Evolutionary conservation across 2,797 vertebrate genomes (phyloP), one percentile per base, ranked within the genome.

Genomic region (Odontamblyopus lacepedii): DNA sequence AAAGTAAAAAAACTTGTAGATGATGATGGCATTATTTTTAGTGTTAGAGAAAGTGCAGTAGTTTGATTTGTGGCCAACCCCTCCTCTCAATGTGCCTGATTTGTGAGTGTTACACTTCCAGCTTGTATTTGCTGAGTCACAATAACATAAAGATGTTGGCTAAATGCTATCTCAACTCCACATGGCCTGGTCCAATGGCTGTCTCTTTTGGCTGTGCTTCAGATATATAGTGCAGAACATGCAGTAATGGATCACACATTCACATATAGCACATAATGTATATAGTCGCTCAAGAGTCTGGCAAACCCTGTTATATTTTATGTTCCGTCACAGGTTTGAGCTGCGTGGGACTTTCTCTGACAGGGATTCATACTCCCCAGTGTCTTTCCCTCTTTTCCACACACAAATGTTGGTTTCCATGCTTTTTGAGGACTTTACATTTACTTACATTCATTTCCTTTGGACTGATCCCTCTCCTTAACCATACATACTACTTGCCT

Each of bases 231-330:
- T 55, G 44, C 60, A 72, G 48, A 73, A 29, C 44, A 69, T 18
- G 41, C 56, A 78, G 67, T 51, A 67, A 73, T 74, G 48, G 65
- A 44, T 69, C 60, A 48, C 55, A 72, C 26, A 69, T 57, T 32
- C 61, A 73, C 66, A n/a, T 67, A 27, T 29, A 67, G 51, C 53
- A 35, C 11, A 50, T 62, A 51, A 55, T 51, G 59, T 57, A 59
- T 63, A 57, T 44, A 73, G 11, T 62, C 74, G 59, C 53, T 50
- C 41, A 57, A 48, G 0, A 67, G 59, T 75, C 77, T 81, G 79
- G 78, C 0, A 13, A 78, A 78, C 59, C 53, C 67, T 83, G 79
- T 78, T 85, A 80, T 75, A 75, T 83, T 86, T 90, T 84, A 85
- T 2, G 59, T 78, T 71, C 79, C 67, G 23, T 78, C 80, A 63